phyloP scores from a whole-genome alignment of 2,888 invertebrate genomes.

The Mesorhabditis spiculigera region DNA sequence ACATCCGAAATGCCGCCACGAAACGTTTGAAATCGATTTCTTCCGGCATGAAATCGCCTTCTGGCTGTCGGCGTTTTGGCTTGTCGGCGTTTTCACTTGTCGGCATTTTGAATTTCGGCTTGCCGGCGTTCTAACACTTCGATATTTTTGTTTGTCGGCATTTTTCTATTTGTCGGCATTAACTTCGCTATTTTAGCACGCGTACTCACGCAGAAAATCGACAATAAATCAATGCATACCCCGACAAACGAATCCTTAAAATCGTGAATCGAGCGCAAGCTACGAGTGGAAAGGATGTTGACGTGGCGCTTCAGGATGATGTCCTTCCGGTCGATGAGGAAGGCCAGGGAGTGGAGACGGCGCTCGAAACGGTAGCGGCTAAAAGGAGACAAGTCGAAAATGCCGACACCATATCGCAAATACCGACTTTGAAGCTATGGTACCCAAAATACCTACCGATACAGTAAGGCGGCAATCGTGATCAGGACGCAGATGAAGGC shows the following conservation, averaged over 20 bases:
- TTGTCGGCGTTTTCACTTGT: too few relatives aligned
- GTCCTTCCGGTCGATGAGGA: slow-evolving; percentile 29
- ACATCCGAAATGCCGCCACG: too few relatives aligned
- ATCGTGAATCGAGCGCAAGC: slow-evolving; percentile 15
- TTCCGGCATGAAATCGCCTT: too few relatives aligned
- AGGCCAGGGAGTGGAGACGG: slow-evolving; percentile 26
- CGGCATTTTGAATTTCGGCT: too few relatives aligned
- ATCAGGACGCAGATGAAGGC: slow-evolving; percentile 4
- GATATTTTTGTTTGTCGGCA: too few relatives aligned
- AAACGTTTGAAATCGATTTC: too few relatives aligned
- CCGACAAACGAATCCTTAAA: background rate
- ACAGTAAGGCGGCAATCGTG: slow-evolving; percentile 12
- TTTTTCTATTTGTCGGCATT: too few relatives aligned
- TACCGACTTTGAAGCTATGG: background rate
- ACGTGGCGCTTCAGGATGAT: slow-evolving; percentile 34
- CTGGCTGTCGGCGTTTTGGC: too few relatives aligned
- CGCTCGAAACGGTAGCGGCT: slow-evolving; percentile 33
- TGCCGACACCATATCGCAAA: too few relatives aligned
- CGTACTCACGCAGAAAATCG: too few relatives aligned
- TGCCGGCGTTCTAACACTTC: too few relatives aligned
- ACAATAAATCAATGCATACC: background rate
- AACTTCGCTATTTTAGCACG: too few relatives aligned
- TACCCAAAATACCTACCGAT: slow-evolving; percentile 7
- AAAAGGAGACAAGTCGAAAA: slow-evolving; percentile 3
- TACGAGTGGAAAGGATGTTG: slow-evolving; percentile 26